phyloP scores from a whole-genome alignment of 2,888 invertebrate species.

The Seladonia tumulorum region DNA sequence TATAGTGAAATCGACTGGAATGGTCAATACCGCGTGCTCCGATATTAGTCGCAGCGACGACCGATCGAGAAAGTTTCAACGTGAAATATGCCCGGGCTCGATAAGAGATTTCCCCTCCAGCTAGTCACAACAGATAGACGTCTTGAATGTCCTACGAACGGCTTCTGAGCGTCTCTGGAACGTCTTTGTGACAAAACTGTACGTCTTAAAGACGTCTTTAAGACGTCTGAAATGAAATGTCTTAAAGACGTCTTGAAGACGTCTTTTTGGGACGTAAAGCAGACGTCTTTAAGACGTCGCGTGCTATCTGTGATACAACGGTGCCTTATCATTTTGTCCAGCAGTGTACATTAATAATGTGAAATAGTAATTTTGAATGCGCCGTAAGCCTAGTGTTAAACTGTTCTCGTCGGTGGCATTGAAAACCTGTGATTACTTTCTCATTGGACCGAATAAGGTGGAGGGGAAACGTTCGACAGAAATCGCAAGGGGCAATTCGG shows the following conservation, averaged over 20 bases:
- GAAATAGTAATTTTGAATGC: too few relatives aligned
- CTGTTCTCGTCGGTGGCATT: background rate
- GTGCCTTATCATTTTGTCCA: too few relatives aligned
- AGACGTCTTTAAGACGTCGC: too few relatives aligned
- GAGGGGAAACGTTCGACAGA: background rate
- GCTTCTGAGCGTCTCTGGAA: too few relatives aligned
- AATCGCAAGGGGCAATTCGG: background rate
- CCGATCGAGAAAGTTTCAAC: conserved; percentile 45
- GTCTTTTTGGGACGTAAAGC: too few relatives aligned
- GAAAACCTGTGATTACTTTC: conserved; percentile 4
- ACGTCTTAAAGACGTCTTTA: too few relatives aligned
- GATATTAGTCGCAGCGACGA: conserved; percentile 35
- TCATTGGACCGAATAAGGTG: background rate
- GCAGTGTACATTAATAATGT: too few relatives aligned
- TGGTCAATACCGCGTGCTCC: conserved; percentile 42
- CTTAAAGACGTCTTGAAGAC: too few relatives aligned
- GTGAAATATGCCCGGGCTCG: background rate
- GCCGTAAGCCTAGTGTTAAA: background rate
- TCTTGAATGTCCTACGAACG: too few relatives aligned
- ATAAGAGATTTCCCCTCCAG: background rate
- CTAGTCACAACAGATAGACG: background rate
- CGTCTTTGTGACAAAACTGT: too few relatives aligned
- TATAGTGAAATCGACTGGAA: conserved; percentile 54
- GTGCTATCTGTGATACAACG: too few relatives aligned
- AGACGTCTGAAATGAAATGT: too few relatives aligned